Evolutionary conservation across 2,888 invertebrate genomes (phyloP).

Genomic region (Eristalis tenax): DNA sequence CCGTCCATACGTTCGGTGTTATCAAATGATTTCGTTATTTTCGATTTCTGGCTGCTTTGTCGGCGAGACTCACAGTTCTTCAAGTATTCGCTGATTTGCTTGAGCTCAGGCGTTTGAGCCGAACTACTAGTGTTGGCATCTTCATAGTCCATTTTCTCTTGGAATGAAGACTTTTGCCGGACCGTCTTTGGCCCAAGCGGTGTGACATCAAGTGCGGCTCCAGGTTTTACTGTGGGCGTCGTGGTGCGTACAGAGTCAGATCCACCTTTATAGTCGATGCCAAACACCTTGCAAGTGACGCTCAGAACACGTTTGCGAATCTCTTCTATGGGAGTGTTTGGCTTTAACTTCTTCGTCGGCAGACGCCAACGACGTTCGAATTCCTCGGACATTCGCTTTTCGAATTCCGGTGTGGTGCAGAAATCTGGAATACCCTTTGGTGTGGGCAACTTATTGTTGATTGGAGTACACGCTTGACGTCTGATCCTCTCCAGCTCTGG

Average conservation of each 20-base stretch:
- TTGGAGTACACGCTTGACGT: slow-evolving; percentile 78
- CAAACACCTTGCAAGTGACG: slow-evolving; percentile 78
- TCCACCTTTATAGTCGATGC: slow-evolving; percentile 75
- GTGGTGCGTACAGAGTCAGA: slow-evolving; percentile 23
- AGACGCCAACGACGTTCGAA: slow-evolving; percentile 79
- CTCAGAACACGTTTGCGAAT: slow-evolving; percentile 77
- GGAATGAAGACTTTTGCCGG: slow-evolving; percentile 66
- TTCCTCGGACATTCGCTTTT: slow-evolving; percentile 79
- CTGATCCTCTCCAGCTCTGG: slow-evolving; percentile 79
- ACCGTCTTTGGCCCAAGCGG: slow-evolving; percentile 26
- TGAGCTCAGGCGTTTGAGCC: slow-evolving; percentile 76
- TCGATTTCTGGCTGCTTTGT: slow-evolving; percentile 74
- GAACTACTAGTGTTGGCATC: slow-evolving; percentile 73
- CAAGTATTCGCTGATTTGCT: slow-evolving; percentile 79
- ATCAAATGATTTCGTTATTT: slow-evolving; percentile 43
- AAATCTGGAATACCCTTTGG: slow-evolving; percentile 79
- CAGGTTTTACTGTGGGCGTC: slow-evolving; percentile 38
- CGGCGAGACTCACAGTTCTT: slow-evolving; percentile 77
- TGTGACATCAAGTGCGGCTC: slow-evolving; percentile 59
- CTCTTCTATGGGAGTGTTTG: slow-evolving; percentile 78
- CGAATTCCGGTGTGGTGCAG: slow-evolving; percentile 79
- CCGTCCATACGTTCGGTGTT: slow-evolving; percentile 73
- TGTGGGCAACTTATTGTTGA: slow-evolving; percentile 76
- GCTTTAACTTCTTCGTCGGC: slow-evolving; percentile 77
- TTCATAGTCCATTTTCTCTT: slow-evolving; percentile 79